Conservation (phyloP, 2,888 invertebrate genomes). For the Ophion costatus region DNA sequence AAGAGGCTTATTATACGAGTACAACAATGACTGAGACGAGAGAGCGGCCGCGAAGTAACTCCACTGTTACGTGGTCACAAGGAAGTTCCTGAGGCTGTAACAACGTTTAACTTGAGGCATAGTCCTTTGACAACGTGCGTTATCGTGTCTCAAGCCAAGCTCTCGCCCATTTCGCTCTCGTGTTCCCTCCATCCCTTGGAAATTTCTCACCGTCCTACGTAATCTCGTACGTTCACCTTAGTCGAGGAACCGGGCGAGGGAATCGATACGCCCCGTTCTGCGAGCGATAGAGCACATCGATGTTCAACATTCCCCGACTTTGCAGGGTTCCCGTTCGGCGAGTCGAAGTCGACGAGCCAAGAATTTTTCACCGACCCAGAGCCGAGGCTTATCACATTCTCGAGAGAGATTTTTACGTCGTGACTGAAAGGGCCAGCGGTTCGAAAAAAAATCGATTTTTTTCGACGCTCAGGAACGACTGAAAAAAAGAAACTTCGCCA, state of each 20-base stretch:
- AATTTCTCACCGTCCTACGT: slow-evolving; percentile 37
- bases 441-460: slow-evolving; percentile 1
- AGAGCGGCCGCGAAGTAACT: slow-evolving; percentile 2
- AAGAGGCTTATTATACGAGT: not conserved
- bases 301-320: slow-evolving; percentile 41
- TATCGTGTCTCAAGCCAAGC: slow-evolving; percentile 3
- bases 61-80: slow-evolving; percentile 1
- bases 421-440: not conserved
- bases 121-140: slow-evolving; percentile 38
- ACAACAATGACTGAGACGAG: not conserved
- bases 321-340: slow-evolving; percentile 6
- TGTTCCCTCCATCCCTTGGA: slow-evolving; percentile 22
- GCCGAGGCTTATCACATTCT: slow-evolving; percentile 1
- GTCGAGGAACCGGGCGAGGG: slow-evolving; percentile 9
- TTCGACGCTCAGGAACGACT: not conserved
- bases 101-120: slow-evolving; percentile 24
- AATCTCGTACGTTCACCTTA: slow-evolving; percentile 52
- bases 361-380: slow-evolving; percentile 20
- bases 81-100: not conserved
- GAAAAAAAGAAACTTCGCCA: not conserved
- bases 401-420: not conserved
- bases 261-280: slow-evolving; percentile 58
- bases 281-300: slow-evolving; percentile 47
- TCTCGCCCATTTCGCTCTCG: slow-evolving; percentile 1
- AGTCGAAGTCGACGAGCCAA: slow-evolving; percentile 32